Evolutionary conservation across 2,797 vertebrate genomes (phyloP), one percentile per base, ranked within the genome.

Genomic region (Microchirus variegatus): DNA sequence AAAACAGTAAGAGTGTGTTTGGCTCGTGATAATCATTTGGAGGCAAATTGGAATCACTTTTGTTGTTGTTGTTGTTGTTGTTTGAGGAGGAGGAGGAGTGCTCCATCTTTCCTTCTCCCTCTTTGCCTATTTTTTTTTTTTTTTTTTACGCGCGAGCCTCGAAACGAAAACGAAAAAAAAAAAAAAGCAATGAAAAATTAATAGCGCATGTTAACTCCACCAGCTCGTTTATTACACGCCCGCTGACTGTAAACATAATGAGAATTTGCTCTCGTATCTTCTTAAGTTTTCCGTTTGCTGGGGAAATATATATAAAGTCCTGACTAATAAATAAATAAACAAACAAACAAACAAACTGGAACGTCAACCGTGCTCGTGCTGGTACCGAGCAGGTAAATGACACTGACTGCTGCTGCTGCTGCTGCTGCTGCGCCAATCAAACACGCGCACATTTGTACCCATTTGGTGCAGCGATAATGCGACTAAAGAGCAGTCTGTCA

Each of bases 201-300:
- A 90, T 90, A 90, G 89, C 87, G 87, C 89, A 91, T 91, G 88
- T 90, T 91, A 90, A 91, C 86, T 90, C 86, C 81, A 84, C 84
- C 86, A 85, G 81, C 85, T 89, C 87, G 89, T 91, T 91, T 90
- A 91, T 92, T 92, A 92, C 87, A 92, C 89, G 89, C 88, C 84
- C 66, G 86, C 77, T 91, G 87, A 88, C 85, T 89, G 88, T 90
- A 88, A 89, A 91, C 90, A 88, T 89, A 92, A 93, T 90, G 84
- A 91, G 87, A 90, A 92, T 22, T 22, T 85, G 81, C 80, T 63
- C 50, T 76, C 74, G 67, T 88, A 87, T 88, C 85, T 79, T 78
- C 72, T 90, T 89, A 84, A 78, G 81, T 84, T 89, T 75, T 57
- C 74, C 5, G 82, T 82, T 82, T 60, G 77, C 73, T 80, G 63